Evolutionary conservation across 1,140 invertebrate genomes (phyloP).

Genomic region (Aphis craccivora): DNA sequence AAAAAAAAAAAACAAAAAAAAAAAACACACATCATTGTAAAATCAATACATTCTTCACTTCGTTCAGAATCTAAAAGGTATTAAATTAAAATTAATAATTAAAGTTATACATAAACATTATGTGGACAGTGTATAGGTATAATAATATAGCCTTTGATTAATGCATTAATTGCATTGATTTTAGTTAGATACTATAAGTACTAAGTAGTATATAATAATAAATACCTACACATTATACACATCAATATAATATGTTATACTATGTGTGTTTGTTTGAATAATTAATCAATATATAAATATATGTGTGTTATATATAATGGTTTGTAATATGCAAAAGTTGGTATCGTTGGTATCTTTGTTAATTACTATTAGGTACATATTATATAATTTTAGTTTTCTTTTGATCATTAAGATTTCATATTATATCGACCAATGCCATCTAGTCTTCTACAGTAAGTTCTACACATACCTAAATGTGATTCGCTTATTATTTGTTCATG

Average conservation of each 20-base stretch:
- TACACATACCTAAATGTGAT: background rate
- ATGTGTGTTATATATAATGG: background rate
- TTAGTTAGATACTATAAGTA: background rate
- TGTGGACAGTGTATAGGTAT: background rate
- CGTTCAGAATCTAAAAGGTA: no score
- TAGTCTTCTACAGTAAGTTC: no score
- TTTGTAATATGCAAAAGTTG: background rate
- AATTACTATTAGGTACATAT: background rate
- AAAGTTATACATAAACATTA: background rate
- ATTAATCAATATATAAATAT: background rate
- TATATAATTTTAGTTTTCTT: background rate
- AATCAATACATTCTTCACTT: no score
- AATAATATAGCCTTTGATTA: background rate
- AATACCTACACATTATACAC: background rate
- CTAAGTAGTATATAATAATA: background rate
- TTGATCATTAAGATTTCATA: background rate
- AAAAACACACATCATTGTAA: no score
- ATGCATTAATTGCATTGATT: background rate
- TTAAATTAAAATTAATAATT: background rate
- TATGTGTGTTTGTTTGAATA: background rate
- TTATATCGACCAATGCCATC: background rate
- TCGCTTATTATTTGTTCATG: background rate
- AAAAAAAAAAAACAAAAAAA: no score
- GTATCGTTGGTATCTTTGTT: background rate
- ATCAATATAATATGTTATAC: no score